Conservation (phyloP, 2,888 invertebrate species). For the Zelleria hepariella region DNA sequence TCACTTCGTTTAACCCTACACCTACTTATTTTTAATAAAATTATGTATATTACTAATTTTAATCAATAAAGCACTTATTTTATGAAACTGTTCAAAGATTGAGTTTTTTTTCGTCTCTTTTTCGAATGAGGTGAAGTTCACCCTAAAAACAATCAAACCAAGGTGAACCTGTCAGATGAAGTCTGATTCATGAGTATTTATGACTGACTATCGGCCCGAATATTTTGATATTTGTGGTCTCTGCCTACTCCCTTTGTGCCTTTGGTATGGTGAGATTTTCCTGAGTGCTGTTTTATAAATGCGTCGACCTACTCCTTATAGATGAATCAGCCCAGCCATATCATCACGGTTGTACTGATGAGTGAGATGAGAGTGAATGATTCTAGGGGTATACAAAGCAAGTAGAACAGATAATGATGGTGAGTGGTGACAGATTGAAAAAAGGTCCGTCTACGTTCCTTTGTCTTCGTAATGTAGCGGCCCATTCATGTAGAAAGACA, state of each 20-base stretch:
- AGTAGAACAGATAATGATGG: neutral
- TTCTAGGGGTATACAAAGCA: too few species aligned
- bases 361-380: too few species aligned
- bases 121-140: too few species aligned
- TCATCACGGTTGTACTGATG: too few species aligned
- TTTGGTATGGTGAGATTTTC: neutral
- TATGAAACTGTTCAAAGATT: conserved; percentile 58
- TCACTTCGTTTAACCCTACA: conserved; percentile 36
- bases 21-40: conserved; percentile 39
- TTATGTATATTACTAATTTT: conserved; percentile 51
- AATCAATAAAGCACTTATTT: conserved; percentile 71
- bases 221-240: neutral
- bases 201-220: neutral
- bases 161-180: neutral
- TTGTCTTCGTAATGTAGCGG: neutral
- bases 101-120: conserved; percentile 13
- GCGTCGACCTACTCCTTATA: too few species aligned
- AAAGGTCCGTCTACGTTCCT: neutral
- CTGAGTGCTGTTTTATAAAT: neutral
- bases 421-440: neutral
- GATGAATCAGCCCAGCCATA: too few species aligned
- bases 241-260: neutral
- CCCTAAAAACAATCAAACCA: neutral
- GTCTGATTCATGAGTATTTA: neutral
- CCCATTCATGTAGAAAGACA: conserved; percentile 1